These are phyloP conservation scores for Pontoporia blainvillei DNA, from an alignment of 2,113 vertebrate genomes.

Conservation along the genomic window DNA sequence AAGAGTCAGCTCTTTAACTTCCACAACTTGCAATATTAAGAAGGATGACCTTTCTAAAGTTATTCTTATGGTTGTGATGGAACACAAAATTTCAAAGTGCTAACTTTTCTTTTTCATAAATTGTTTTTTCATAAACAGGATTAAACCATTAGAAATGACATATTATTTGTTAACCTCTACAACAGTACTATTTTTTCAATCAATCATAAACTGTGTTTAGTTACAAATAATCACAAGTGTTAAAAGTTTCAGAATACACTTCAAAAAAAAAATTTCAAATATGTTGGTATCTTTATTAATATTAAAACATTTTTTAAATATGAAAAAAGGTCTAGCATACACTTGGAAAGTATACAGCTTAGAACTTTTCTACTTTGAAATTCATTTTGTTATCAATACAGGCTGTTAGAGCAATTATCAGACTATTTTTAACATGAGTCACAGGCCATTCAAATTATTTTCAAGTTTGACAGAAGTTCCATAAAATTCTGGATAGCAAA, in stretches of 20 bases:
- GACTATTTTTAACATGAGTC: conserved; percentile 38
- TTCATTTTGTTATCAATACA: not conserved
- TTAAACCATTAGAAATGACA: not conserved
- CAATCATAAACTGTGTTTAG: not conserved
- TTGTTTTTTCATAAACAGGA: not conserved
- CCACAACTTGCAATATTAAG: not conserved
- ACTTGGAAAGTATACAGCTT: not conserved
- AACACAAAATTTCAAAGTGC: not conserved
- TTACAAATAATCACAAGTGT: not conserved
- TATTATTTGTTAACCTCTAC: not conserved
- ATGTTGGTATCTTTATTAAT: not conserved
- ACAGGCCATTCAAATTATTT: conserved; percentile 37
- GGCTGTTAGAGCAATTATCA: conserved; percentile 36
- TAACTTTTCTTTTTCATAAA: not conserved
- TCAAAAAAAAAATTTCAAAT: not conserved
- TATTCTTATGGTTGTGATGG: not conserved
- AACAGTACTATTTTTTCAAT: not conserved
- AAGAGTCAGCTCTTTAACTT: conserved; percentile 6
- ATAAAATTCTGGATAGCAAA: not conserved
- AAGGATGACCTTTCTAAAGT: conserved; percentile 9
- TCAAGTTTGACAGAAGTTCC: conserved; percentile 17
- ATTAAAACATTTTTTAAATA: not conserved
- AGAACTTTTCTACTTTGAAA: conserved; percentile 20
- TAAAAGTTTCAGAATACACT: not conserved
- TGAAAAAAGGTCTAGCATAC: not conserved